phyloP scores from a whole-genome alignment of 2,797 vertebrate species.

The Melanotaenia nigrans region DNA sequence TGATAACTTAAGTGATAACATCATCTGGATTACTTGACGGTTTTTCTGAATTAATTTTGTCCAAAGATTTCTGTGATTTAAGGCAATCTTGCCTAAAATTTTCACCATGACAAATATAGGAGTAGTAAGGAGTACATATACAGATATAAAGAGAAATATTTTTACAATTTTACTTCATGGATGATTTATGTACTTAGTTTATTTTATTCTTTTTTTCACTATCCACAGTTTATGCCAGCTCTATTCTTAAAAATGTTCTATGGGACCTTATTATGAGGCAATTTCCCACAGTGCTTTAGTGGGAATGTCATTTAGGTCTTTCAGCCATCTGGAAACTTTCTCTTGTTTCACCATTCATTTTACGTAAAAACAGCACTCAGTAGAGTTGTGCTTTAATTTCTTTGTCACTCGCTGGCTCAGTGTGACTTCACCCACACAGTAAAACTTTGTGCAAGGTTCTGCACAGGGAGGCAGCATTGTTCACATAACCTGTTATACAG shows the following conservation, averaged over 20 bases:
- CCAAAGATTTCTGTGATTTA: background rate
- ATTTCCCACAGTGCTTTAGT: slow-evolving; percentile 12
- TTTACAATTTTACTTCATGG: slow-evolving; percentile 11
- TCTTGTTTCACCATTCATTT: background rate
- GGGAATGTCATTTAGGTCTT: slow-evolving; percentile 16
- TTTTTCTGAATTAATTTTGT: background rate
- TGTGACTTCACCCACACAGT: slow-evolving; percentile 61
- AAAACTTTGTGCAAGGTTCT: slow-evolving; percentile 49
- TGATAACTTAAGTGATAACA: background rate
- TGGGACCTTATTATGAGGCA: background rate
- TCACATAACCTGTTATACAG: slow-evolving; percentile 64
- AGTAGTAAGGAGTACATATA: background rate
- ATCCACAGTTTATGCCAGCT: slow-evolving; percentile 10
- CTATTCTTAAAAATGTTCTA: background rate
- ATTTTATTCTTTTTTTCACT: slow-evolving; percentile 3
- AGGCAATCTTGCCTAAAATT: background rate
- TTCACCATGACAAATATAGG: background rate
- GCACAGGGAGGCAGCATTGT: slow-evolving; percentile 46
- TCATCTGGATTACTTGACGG: background rate
- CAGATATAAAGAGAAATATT: slow-evolving; percentile 6
- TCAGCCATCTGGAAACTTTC: slow-evolving; percentile 11
- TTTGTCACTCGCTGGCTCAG: slow-evolving; percentile 49
- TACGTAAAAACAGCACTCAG: slow-evolving; percentile 18
- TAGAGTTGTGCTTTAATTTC: slow-evolving; percentile 24
- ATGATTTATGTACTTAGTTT: slow-evolving; percentile 1